Percentiles rank a stretch among this genome's conserved stretches.
These are phyloP conservation scores for Xiphophorus couchianus DNA, from an alignment of 2,113 vertebrate species.

Conservation along the genomic window DNA sequence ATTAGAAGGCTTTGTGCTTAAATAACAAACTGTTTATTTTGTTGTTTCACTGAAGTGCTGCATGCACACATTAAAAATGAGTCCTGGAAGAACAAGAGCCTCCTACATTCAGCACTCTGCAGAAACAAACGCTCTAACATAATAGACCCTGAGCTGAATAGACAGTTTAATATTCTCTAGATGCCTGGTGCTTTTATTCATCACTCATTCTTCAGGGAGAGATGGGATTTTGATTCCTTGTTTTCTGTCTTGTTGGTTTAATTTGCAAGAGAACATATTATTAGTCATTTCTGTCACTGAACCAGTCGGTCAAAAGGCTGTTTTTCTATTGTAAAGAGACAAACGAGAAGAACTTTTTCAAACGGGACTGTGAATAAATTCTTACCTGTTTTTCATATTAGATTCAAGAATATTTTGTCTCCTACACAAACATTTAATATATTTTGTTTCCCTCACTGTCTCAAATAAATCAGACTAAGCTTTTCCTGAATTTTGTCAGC, in stretches of 20 bases:
- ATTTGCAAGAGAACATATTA: neutral
- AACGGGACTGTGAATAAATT: neutral
- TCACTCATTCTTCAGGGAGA: neutral
- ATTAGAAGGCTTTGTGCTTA: neutral
- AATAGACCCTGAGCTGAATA: neutral
- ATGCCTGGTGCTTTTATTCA: neutral
- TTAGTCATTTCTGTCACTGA: neutral
- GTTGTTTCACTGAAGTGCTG: conserved; percentile 1
- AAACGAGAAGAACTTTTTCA: neutral
- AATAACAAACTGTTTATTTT: conserved; percentile 19
- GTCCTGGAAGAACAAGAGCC: conserved; percentile 1
- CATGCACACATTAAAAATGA: conserved; percentile 1
- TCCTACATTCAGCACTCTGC: neutral
- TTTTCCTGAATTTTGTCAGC: no score
- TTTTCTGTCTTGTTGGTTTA: neutral
- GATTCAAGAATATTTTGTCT: no score
- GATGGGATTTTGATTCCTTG: neutral
- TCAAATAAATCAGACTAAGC: no score
- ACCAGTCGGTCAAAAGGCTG: neutral
- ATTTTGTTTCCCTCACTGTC: no score
- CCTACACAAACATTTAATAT: no score
- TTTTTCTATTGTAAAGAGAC: neutral
- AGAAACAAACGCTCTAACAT: no score
- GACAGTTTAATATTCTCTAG: neutral
- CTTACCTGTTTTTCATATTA: neutral